Percentiles rank a stretch among this genome's conserved stretches.
Evolutionary conservation across 2,888 invertebrate genomes (phyloP).

Genomic region (Polydesmus complanatus): DNA sequence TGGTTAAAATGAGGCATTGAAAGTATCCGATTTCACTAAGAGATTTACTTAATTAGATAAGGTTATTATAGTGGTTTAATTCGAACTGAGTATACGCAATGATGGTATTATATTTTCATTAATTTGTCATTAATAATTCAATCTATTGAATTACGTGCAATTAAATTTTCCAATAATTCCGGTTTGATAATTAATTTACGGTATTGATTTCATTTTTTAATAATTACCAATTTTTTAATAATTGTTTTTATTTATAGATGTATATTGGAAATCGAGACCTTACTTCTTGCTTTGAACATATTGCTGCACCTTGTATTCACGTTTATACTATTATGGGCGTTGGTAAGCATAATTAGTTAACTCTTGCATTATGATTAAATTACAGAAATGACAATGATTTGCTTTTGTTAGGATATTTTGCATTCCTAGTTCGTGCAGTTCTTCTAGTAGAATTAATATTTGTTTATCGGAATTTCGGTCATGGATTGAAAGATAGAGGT

Average conservation of each 20-base stretch:
- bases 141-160: too few relatives aligned
- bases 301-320: slow-evolving; percentile 1
- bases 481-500: slow-evolving; percentile 10
- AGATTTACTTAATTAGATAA: too few relatives aligned
- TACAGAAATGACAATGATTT: too few relatives aligned
- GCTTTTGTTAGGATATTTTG: slow-evolving; percentile 2
- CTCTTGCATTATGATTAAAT: background rate
- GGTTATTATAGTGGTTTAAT: too few relatives aligned
- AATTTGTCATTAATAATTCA: too few relatives aligned
- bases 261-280: background rate
- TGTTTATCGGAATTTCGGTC: slow-evolving; percentile 8
- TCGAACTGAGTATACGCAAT: too few relatives aligned
- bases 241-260: background rate
- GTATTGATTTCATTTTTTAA: background rate
- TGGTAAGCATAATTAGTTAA: background rate
- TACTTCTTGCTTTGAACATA: background rate
- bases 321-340: slow-evolving; percentile 4
- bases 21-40: too few relatives aligned
- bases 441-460: background rate
- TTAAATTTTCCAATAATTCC: too few relatives aligned
- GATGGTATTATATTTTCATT: too few relatives aligned
- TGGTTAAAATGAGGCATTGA: too few relatives aligned
- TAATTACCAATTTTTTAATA: too few relatives aligned
- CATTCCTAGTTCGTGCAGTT: slow-evolving; percentile 6
- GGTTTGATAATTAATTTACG: too few relatives aligned